Evolutionary conservation across 2,888 invertebrate genomes (phyloP), one percentile per base, ranked within the genome.

Genomic region (Amblyjoppa proteus): DNA sequence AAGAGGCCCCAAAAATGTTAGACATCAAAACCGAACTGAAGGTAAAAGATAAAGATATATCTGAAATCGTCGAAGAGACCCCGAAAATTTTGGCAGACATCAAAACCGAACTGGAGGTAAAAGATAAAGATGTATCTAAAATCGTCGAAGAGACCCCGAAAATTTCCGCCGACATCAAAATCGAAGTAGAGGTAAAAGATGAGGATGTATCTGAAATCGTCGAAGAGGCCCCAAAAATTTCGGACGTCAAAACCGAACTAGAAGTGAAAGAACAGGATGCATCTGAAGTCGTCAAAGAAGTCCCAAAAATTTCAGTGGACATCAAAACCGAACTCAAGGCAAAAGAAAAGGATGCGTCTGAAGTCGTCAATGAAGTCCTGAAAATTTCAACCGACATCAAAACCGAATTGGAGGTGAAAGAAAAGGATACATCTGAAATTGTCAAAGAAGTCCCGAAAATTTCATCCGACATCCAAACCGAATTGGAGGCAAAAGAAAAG

Each of bases 151-250:
- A 20, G 1, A 9, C 20, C 7, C 6, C 20, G 16, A 2, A 53
- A 53, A 53, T 75, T 4, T 81, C 87, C 0, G 68, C 74, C 20
- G 95, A 95, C 25, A 2, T 56, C 20, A 87, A 95, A 95, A 91
- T 2, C 7, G 56, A 20, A 94, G 94, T 88, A 95, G 95, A 91
- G 91, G 94, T 41, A 95, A 95, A 56, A 9, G 1, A 20, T 6
- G 0, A 20, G 25, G 56, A 56, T 28, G 58, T 13, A 11, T 9
- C 45, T 11, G 56, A 20, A 25, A 38, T 13, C 38, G 56, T 13
- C 0, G 56, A 28, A 56, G n/a, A 16, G 1, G 41, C 4, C 1
- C 6, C 41, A 0, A 20, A 73, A 38, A 34, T 38, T 13, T 7
- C 56, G 3, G 38, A 20, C 7, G 6, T 31, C 49, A 86, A 87